phyloP scores from a whole-genome alignment of 2,113 vertebrate species.

The Mus musculus region DNA sequence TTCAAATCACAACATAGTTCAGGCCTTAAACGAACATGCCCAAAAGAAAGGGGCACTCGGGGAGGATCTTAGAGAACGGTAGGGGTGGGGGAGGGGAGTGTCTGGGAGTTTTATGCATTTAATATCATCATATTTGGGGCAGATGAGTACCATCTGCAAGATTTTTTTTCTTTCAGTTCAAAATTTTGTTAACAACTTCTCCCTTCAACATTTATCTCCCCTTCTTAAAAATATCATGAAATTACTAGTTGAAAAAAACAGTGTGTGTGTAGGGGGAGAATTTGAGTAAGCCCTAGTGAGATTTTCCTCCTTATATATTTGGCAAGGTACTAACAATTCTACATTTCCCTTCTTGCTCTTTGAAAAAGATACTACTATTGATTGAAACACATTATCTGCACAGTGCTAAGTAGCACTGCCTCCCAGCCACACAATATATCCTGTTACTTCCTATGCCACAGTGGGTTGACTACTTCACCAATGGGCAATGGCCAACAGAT shows the following conservation, averaged over 20 bases:
- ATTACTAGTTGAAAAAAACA: neutral
- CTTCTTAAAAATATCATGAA: neutral
- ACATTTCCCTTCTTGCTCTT: neutral
- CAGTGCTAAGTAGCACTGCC: neutral
- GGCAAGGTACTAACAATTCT: neutral
- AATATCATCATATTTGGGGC: neutral
- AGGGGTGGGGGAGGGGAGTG: neutral
- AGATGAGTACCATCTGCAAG: neutral
- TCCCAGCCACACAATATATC: neutral
- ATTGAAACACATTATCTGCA: neutral
- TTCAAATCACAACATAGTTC: neutral
- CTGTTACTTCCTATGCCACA: neutral
- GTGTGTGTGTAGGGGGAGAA: neutral
- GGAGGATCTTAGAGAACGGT: rapidly evolving
- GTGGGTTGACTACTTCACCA: neutral
- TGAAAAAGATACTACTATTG: neutral
- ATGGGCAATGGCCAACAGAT: neutral
- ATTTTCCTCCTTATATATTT: neutral
- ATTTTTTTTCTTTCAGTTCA: constrained; percentile 11
- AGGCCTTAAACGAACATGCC: neutral
- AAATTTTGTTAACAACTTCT: constrained; percentile 22
- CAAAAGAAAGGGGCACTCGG: neutral
- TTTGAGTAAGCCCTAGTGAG: neutral
- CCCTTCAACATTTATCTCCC: neutral
- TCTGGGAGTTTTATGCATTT: too few species aligned